Base-by-base conservation (phyloP, 2,113 vertebrate species). In the Semicossyphus pulcher region DNA sequence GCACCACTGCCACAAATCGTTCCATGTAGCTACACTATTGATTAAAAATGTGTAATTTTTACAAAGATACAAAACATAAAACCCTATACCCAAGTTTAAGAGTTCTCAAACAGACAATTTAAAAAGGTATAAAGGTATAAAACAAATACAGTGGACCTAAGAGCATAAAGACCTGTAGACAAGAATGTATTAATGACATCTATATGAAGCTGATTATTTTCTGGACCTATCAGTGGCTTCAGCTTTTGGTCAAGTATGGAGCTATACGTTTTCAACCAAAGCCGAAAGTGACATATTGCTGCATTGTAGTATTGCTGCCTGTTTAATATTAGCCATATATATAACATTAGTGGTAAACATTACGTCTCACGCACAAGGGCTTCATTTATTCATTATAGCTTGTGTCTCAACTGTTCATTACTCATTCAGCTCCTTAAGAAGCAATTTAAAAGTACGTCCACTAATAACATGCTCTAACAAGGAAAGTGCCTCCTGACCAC, bases 351-450 rank as follows among this genome's bases (percentile, higher is more conserved):
- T 5, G 10, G 14, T 21, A 23, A 31, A 18, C 4, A 29, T 14
- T 21, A 23, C 28, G 15, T 41, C 15, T 25, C 29, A 36, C 4
- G 2, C 39, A 18, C 10, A 34, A 41, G 36, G 0, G 3, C n/a
- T 10, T 37, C n/a, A 62, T 41, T 32, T 4, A 18, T 20, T 62
- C 14, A 11, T 14, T 60, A 31, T 31, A 32, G 31, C 34, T 21
- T 31, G 18, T 9, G 29, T 25, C 59, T 23, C 1, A 0, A 47
- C 8, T 23, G 26, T 28, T 53, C 12, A 11, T 44, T 15, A 62
- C 15, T 77, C 36, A 54, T 28, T 41, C 15, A 29, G 56, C 26
- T 68, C 29, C 9, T 36, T 39, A 32, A 72, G 18, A 28, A 20
- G n/a, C 7, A 29, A n/a, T 66, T 8, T 28, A 32, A 37, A 23